Base-by-base conservation (phyloP, 2,113 vertebrate genomes). In the Odocoileus virginianus region DNA sequence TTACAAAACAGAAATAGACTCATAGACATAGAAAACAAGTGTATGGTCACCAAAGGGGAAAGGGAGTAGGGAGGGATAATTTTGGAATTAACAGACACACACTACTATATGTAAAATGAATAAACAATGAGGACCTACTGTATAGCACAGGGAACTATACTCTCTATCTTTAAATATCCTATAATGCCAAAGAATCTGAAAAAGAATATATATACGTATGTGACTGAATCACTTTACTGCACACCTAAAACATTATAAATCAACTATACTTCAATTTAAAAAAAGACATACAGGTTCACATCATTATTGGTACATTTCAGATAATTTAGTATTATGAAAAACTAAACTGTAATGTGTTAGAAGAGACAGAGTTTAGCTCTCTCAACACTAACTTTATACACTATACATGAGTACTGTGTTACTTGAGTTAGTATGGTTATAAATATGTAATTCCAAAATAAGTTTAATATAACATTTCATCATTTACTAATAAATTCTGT, bases 381-480 rank as follows among this genome's bases (percentile, higher is more conserved):
- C 27, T 67, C 25, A 58, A 43, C 36, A 64, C 14, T 28, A 25
- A 28, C 54, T 74, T 81, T 78, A 94, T 79, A 96, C 36, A 89
- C 43, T 67, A 11, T 33, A 58, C 9, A 28, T 60, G 21, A 86
- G 33, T 81, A 74, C 10, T 81, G 7, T 94, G 91, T 86, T 84
- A 89, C 30, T n/a, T 89, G n/a, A 96, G 78, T 91, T 58, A 91
- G 16, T 67, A 84, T 33, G 15, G 60, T 13, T 78, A 86, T 85
- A 97, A 92, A 71, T 81, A 47, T 52, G 16, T 61, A 87, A 91
- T 93, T 91, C 30, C 87, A 82, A 90, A 90, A 47, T 67, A 79
- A 71, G 4, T 84, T 89, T 64, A 97, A 83, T 23, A 55, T 15
- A 82, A 83, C 33, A 55, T 27, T 85, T 95, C 78, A 94, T 36